phyloP scores from a whole-genome alignment of 35 echinoderm and acorn worm genomes.

The Patiria miniata region DNA sequence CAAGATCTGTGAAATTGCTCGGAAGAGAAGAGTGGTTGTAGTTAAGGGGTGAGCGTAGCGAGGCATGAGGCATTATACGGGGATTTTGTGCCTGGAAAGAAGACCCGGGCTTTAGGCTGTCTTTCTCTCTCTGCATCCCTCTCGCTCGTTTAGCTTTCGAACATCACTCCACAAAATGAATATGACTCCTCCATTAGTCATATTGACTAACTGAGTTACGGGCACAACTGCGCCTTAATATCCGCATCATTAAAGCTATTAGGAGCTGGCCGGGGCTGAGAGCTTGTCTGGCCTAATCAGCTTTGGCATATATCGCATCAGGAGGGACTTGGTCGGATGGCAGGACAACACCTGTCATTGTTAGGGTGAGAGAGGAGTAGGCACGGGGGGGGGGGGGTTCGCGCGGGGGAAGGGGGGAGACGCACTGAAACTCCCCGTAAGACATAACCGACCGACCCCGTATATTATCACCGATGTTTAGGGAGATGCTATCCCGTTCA shows the following conservation, averaged over 20 bases:
- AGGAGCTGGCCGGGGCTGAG: not conserved
- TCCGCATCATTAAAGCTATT: constrained; percentile 31
- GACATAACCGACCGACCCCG: too few relatives aligned
- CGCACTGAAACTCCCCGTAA: not conserved
- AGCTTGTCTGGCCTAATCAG: not conserved
- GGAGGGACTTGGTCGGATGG: not conserved
- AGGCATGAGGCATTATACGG: too few relatives aligned
- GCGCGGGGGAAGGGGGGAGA: not conserved
- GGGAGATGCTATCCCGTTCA: too few relatives aligned
- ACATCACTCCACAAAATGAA: not conserved
- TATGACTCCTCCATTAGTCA: constrained; percentile 14
- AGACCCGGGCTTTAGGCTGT: not conserved
- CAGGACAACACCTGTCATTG: constrained; percentile 9
- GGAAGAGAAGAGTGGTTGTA: not conserved
- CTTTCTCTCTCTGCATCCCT: too few relatives aligned
- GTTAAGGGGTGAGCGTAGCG: not conserved
- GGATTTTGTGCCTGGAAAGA: not conserved
- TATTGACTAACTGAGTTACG: constrained; percentile 24
- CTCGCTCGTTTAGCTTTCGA: constrained; percentile 15
- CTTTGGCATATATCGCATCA: constrained; percentile 27
- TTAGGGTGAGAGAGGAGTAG: not conserved
- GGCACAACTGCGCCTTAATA: too few relatives aligned
- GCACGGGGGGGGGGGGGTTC: not conserved
- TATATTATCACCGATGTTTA: not conserved
- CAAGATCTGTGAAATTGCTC: not conserved